Percentiles rank a stretch among this genome's conserved stretches.
These are phyloP conservation scores for Whitmania pigra DNA, from an alignment of 1,140 invertebrate species.

Conservation along the genomic window DNA sequence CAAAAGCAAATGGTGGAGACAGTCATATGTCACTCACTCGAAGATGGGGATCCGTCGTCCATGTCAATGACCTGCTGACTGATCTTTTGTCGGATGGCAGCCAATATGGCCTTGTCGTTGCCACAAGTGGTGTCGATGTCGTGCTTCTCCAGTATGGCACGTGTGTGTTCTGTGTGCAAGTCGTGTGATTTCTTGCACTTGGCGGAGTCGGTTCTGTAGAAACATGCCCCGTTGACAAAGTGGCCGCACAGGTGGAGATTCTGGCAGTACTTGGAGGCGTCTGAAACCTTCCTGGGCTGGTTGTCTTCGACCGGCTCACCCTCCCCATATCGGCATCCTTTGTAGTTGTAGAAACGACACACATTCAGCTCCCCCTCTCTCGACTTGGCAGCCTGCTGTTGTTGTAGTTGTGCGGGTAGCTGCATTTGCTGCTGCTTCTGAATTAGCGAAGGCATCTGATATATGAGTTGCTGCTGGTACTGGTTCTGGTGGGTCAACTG, in stretches of 20 bases:
- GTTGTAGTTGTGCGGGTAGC: not conserved
- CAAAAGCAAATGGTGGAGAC: too few relatives aligned
- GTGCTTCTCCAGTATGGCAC: not conserved
- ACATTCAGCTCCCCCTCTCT: not conserved
- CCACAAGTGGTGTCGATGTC: not conserved
- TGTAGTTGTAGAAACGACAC: not conserved
- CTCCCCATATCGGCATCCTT: not conserved
- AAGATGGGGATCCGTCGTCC: not conserved
- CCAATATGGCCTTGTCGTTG: slow-evolving; percentile 1
- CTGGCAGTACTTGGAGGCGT: not conserved
- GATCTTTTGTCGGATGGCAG: not conserved
- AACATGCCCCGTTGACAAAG: not conserved
- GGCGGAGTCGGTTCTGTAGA: not conserved
- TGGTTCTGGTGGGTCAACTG: not conserved
- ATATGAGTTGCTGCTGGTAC: not conserved
- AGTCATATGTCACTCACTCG: not conserved
- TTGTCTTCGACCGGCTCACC: too few relatives aligned
- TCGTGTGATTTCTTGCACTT: slow-evolving; percentile 5
- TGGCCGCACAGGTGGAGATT: slow-evolving; percentile 7
- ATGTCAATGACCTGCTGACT: not conserved
- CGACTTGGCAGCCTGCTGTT: not conserved
- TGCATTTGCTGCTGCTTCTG: not conserved
- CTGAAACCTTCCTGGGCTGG: too few relatives aligned
- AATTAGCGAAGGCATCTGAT: not conserved
- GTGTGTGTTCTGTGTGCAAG: not conserved